Base-by-base conservation (phyloP, 2,888 invertebrate species). In the Netelia virgata region DNA sequence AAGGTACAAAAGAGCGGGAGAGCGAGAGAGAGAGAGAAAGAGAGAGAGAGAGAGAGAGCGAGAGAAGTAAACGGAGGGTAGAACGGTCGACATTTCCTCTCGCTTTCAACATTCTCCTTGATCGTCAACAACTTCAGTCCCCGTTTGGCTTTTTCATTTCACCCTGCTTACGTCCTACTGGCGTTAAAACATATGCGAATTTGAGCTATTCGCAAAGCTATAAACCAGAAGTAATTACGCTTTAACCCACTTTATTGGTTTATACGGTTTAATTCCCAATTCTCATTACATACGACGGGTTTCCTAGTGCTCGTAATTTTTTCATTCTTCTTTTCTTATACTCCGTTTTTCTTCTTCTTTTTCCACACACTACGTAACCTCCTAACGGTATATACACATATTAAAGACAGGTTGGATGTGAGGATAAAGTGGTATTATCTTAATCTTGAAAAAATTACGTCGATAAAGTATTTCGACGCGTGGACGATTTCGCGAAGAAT, bases 211-310 rank as follows among this genome's bases (percentile, higher is more conserved):
- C 77, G 43, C 81, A 63, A 68, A 77, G 73, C 77, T 69, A 81
- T 84, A 84, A 84, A 81, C 84, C 74, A 69, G 64, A 41, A 69
- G 84, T 84, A 84, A 84, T 84, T 84, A 84, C 81, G 72, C 80
- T 84, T 84, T 73, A 76, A 84, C 80, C 76, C 80, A 80, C 20
- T 84, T 83, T 83, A 83, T 79, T 79, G 83, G 79, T 79, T 80
- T 75, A 84, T 80, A 36, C 73, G 73, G 43, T 81, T 47, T 28
- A 55, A 73, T 69, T 59, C 61, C 66, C n/a, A 11, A 11, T 10
- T 36, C 16, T 36, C 59, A 53, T 61, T 41, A 14, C 20, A 11
- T 36, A 68, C 36, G 68, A 77, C 28, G 47, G 14, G 47, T 47
- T 1, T 47, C 47, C 47, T 11, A 50, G 59, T 61, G 41, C 43